These are phyloP conservation scores for Butorides virescens DNA, from an alignment of 2,113 vertebrate genomes.

Conservation along the genomic window DNA sequence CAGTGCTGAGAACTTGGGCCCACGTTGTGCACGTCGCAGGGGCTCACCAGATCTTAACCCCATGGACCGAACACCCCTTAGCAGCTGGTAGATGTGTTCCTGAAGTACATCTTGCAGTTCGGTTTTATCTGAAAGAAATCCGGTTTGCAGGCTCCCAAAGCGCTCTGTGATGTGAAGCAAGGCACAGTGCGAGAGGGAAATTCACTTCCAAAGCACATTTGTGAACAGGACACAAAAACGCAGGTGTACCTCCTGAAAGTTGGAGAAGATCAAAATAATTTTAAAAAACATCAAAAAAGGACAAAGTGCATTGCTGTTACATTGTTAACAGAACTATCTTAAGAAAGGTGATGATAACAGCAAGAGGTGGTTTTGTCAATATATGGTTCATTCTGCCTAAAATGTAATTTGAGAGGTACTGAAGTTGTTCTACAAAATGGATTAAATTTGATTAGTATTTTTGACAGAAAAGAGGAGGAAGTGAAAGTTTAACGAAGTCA, in stretches of 20 bases:
- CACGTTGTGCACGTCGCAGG: background rate
- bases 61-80: background rate
- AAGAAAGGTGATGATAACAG: background rate
- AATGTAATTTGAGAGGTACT: background rate
- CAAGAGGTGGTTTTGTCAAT: background rate
- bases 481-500: slow-evolving; percentile 13
- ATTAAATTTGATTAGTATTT: slow-evolving; percentile 3
- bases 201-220: background rate
- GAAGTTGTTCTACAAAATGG: background rate
- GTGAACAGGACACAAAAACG: background rate
- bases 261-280: background rate
- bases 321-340: background rate
- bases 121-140: background rate
- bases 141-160: background rate
- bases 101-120: background rate
- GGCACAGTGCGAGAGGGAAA: rapidly evolving
- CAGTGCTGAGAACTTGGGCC: background rate
- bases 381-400: background rate
- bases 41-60: background rate
- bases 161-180: background rate
- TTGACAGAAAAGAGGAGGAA: background rate
- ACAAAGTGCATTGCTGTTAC: background rate
- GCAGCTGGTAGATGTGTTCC: background rate
- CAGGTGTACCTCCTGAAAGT: background rate
- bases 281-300: background rate